A percentile compares a stretch with the other conserved stretches of the same genome.
Evolutionary conservation across 2,113 vertebrate species (phyloP).

Genomic region (Centrocercus urophasianus): DNA sequence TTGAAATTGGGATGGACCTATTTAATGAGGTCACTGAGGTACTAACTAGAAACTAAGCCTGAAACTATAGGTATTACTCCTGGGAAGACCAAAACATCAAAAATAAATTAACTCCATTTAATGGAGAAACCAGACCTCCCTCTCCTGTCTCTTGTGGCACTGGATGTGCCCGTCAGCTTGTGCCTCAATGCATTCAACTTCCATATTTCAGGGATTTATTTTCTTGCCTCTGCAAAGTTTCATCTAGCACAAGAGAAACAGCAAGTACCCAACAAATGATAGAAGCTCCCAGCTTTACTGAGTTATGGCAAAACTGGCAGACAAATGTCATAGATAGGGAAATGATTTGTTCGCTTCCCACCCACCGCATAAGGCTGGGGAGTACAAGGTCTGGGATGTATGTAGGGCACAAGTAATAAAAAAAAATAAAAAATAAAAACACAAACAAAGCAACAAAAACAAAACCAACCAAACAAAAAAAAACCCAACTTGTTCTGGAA

Average conservation of each 20-base stretch:
- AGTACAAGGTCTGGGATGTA: not conserved
- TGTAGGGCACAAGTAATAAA: accelerated
- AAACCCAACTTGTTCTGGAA: not conserved
- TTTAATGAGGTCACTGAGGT: conserved; percentile 64
- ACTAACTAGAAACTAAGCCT: conserved; percentile 50
- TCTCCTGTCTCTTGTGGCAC: not conserved
- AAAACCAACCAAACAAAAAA: not conserved
- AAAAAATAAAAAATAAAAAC: no score
- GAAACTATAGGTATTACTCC: conserved; percentile 53
- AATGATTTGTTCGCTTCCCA: not conserved
- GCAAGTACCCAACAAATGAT: not conserved
- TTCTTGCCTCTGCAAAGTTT: not conserved
- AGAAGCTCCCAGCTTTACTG: not conserved
- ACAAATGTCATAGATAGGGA: accelerated
- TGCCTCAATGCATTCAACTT: not conserved
- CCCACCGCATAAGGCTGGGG: not conserved
- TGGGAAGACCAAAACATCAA: conserved; percentile 60
- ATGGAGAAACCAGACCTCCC: conserved; percentile 1
- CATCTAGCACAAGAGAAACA: not conserved
- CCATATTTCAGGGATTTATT: not conserved
- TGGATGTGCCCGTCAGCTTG: not conserved
- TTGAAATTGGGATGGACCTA: conserved; percentile 47
- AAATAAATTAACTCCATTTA: conserved; percentile 60
- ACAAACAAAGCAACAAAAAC: no score
- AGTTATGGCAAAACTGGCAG: not conserved